Base-by-base conservation (phyloP, 2,797 vertebrate species). In the Cirrhinus molitorella region DNA sequence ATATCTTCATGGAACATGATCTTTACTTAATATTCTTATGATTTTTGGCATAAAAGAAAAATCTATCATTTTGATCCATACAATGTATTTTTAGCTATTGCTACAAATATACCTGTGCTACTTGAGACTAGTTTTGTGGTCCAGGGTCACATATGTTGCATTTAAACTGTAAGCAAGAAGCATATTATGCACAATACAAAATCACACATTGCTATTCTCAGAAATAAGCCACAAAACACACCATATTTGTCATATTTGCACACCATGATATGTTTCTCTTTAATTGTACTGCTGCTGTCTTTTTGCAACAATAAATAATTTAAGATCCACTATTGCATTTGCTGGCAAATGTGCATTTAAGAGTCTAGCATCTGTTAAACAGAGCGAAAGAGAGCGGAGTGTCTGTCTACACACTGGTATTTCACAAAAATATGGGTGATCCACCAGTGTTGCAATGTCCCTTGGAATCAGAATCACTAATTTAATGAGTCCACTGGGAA, bases 351-450 rank as follows among this genome's bases (percentile, higher is more conserved):
- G 51, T 80, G 79, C 53, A 47, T 71, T 71, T 23, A 59, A 59
- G 11, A 16, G 13, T 59, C 53, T 71, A 45, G 55, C 79, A 72
- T 82, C 71, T 82, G 80, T 21, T 82, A 63, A 82, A 82, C 57
- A 66, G 37, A 65, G 21, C 4, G 25, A 51, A 37, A 45, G 17
- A 25, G 31, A 68, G 21, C 47, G 3, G 78, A 70, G 34, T 45
- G 55, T 49, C 67, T 72, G 40, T 19, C 53, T 63, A 37, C 25
- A 81, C 40, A 63, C 21, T 65, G 43, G 31, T 37, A 65, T 80
- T 43, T 67, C n/a, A 71, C 16, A 21, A 73, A n/a, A 79, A 57
- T 68, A 47, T 68, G 63, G 23, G 37, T 66, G 23, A 82, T 82
- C 37, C 43, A 74, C 34, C 43, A 73, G 55, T 81, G 40, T 47